Conservation (phyloP, 1,140 invertebrate species). For the Hyphantria cunea region DNA sequence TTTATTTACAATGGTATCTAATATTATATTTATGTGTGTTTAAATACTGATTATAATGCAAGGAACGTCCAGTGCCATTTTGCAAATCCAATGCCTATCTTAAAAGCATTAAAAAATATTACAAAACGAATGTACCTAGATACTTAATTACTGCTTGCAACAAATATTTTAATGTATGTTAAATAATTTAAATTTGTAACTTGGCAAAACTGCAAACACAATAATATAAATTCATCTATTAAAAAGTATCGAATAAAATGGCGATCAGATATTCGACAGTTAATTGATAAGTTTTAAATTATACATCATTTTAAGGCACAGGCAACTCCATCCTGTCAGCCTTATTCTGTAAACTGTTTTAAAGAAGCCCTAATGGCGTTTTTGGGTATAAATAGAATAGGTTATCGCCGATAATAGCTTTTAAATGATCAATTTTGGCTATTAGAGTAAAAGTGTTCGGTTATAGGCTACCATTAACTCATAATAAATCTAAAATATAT, state of each 20-base stretch:
- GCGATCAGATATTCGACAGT: too few relatives aligned
- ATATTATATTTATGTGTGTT: background rate
- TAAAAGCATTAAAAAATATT: too few relatives aligned
- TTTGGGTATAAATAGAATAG: conserved; percentile 4
- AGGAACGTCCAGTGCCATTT: background rate
- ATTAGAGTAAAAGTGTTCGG: background rate
- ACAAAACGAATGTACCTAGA: too few relatives aligned
- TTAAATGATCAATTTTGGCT: conserved; percentile 7
- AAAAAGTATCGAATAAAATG: too few relatives aligned
- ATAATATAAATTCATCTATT: too few relatives aligned
- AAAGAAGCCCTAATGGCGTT: background rate
- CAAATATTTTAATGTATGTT: too few relatives aligned
- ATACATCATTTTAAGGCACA: background rate
- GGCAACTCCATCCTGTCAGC: background rate
- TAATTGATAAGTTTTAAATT: too few relatives aligned
- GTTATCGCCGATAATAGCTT: conserved; percentile 5
- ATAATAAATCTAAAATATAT: background rate
- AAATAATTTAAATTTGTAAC: too few relatives aligned
- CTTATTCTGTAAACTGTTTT: background rate
- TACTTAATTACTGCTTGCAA: too few relatives aligned
- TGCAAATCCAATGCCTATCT: too few relatives aligned
- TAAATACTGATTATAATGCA: background rate
- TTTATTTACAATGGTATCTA: background rate
- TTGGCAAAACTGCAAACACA: too few relatives aligned
- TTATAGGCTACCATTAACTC: background rate